Conservation (phyloP, 2,888 invertebrate genomes). For the Leptinotarsa tumamoca region DNA sequence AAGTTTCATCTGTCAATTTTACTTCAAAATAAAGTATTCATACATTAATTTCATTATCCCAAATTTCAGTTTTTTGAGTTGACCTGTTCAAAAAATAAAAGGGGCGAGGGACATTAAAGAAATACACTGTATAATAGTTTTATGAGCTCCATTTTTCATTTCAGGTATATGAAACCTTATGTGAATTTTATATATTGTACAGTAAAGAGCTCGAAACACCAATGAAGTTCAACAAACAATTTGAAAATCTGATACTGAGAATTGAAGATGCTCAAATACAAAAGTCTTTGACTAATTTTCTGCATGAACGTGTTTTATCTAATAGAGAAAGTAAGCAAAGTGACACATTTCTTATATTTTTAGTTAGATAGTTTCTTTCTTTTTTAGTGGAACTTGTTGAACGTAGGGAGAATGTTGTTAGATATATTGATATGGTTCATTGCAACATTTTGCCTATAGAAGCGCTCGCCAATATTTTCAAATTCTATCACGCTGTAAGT, state of each 20-base stretch:
- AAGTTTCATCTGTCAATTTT: no score
- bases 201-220: conserved; percentile 30
- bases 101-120: no score
- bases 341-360: neutral
- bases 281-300: conserved; percentile 20
- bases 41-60: neutral
- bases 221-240: conserved; percentile 28
- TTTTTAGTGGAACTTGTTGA: conserved; percentile 32
- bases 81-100: no score
- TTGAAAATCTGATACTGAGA: conserved; percentile 28
- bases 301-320: conserved; percentile 29
- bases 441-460: conserved; percentile 22
- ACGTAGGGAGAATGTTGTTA: conserved; percentile 25
- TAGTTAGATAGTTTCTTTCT: neutral
- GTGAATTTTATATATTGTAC: conserved; percentile 30
- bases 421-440: conserved; percentile 33
- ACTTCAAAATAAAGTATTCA: neutral
- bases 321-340: conserved; percentile 30
- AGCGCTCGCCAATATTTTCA: conserved; percentile 29
- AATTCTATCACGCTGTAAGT: conserved; percentile 38
- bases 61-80: no score
- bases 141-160: conserved; percentile 9
- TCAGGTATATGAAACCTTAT: conserved; percentile 28
- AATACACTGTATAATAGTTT: neutral
- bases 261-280: conserved; percentile 28